Percentiles rank a stretch among this genome's conserved stretches.
These are phyloP conservation scores for Eurytemora carolleeae DNA, from an alignment of 1,140 invertebrate species.

Conservation along the genomic window DNA sequence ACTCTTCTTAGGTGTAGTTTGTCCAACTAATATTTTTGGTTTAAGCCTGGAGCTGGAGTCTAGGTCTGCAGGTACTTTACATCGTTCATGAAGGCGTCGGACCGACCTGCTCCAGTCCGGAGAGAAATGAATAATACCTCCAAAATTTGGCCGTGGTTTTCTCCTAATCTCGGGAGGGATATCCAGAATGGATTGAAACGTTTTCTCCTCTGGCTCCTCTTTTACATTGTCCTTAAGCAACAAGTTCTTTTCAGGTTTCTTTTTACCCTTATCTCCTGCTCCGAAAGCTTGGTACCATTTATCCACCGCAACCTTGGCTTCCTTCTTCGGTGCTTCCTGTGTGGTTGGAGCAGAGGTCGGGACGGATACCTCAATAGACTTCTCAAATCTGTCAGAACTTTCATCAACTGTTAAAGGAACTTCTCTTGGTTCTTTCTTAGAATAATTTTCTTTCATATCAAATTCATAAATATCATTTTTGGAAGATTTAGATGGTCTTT, in stretches of 20 bases:
- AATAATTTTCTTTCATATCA: too few relatives aligned
- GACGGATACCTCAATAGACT: too few relatives aligned
- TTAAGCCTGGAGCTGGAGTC: neutral
- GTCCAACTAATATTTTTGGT: neutral
- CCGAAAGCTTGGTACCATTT: neutral
- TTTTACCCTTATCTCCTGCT: neutral
- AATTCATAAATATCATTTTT: too few relatives aligned
- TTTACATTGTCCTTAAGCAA: neutral
- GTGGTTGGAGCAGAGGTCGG: too few relatives aligned
- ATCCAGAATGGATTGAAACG: slow-evolving; percentile 6
- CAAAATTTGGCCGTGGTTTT: slow-evolving; percentile 6
- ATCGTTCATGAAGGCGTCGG: slow-evolving; percentile 1
- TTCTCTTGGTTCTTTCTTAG: too few relatives aligned
- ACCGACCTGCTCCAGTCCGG: slow-evolving; percentile 5
- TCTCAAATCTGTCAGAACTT: too few relatives aligned
- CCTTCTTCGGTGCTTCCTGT: too few relatives aligned
- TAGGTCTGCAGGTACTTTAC: slow-evolving; percentile 2
- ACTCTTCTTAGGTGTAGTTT: neutral
- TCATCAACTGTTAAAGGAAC: too few relatives aligned
- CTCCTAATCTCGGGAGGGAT: slow-evolving; percentile 9
- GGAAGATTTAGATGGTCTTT: too few relatives aligned
- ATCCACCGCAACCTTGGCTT: neutral
- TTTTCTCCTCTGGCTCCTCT: neutral
- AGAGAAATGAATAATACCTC: slow-evolving; percentile 13
- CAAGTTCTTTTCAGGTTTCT: neutral